Evolutionary conservation across 2,113 vertebrate genomes (phyloP).

Genomic region (Pollimyrus isidori): DNA sequence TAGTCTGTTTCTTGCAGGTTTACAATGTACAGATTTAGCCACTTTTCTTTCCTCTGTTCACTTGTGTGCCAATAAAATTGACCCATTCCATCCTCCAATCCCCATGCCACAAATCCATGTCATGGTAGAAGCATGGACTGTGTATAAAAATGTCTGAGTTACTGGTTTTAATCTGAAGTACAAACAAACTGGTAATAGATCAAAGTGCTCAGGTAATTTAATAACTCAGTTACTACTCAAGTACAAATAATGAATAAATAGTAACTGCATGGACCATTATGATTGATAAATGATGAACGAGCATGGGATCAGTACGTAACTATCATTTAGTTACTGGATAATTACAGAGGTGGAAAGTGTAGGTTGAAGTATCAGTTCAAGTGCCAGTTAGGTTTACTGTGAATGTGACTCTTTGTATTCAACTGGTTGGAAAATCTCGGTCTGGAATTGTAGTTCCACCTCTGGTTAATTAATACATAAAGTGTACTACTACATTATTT

Average conservation of each 20-base stretch:
- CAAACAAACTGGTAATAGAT: not conserved
- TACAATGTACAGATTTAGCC: not conserved
- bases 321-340: not conserved
- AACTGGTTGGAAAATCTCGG: not conserved
- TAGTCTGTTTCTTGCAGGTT: not conserved
- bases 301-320: not conserved
- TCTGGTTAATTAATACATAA: not conserved
- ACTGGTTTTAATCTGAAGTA: not conserved
- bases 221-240: not conserved
- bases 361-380: not conserved
- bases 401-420: not conserved
- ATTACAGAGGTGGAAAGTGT: not conserved
- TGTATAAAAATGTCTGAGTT: not conserved
- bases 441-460: not conserved
- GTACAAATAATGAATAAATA: not conserved
- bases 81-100: not conserved
- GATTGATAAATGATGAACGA: not conserved
- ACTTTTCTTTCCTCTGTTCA: not conserved
- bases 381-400: not conserved
- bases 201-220: not conserved
- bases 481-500: not conserved
- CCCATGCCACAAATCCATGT: not conserved
- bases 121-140: not conserved
- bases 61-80: not conserved
- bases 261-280: not conserved